These are phyloP conservation scores for Chrysochloris asiatica DNA, from an alignment of 2,113 vertebrate genomes.

Conservation along the genomic window DNA sequence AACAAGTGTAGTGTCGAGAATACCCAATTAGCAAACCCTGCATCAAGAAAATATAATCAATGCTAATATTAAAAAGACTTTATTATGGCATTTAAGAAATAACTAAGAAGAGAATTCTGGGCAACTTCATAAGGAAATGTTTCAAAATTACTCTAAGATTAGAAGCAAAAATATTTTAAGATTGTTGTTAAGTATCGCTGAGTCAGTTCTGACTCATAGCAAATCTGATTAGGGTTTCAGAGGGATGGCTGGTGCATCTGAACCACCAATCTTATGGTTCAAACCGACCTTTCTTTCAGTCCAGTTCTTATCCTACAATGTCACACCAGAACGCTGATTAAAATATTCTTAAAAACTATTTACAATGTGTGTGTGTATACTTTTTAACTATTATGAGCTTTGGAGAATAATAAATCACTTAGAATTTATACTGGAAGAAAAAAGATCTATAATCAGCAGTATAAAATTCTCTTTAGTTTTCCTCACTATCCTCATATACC, in stretches of 20 bases:
- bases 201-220: too few relatives aligned
- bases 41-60: background rate
- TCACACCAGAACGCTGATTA: too few relatives aligned
- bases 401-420: conserved; percentile 29
- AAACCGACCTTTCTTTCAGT: too few relatives aligned
- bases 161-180: too few relatives aligned
- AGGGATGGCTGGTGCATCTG: too few relatives aligned
- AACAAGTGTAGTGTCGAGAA: background rate
- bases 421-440: background rate
- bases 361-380: background rate
- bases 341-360: too few relatives aligned
- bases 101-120: background rate
- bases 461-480: background rate
- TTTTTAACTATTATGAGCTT: conserved; percentile 27
- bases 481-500: background rate
- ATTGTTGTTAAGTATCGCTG: too few relatives aligned
- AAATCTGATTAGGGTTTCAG: too few relatives aligned
- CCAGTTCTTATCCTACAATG: too few relatives aligned
- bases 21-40: background rate
- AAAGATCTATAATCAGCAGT: background rate
- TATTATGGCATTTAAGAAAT: conserved; percentile 6
- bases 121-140: background rate
- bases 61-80: background rate
- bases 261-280: too few relatives aligned
- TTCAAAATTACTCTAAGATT: background rate